Conservation (phyloP, 2,888 invertebrate genomes). For the Pyralis farinalis region DNA sequence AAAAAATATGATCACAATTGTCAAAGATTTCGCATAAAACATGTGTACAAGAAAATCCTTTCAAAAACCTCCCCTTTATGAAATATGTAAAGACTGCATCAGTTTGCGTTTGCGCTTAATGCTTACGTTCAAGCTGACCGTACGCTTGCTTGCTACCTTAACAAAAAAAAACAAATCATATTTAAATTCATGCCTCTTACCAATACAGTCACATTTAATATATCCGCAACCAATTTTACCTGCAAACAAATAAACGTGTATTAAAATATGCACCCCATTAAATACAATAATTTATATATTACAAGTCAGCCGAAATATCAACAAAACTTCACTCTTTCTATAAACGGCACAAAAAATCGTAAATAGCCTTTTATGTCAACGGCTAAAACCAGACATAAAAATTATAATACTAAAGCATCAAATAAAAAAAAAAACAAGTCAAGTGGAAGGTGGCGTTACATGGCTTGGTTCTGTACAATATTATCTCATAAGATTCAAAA, state of each 20-base stretch:
- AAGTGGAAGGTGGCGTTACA: background rate
- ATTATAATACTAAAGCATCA: background rate
- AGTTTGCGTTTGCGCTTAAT: no score
- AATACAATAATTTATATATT: background rate
- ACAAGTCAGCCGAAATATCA: conserved; percentile 5
- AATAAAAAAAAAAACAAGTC: background rate
- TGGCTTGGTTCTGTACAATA: background rate
- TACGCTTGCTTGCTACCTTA: no score
- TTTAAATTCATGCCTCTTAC: background rate
- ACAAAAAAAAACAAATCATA: no score
- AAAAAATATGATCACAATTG: no score
- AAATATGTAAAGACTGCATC: no score
- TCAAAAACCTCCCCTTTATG: no score
- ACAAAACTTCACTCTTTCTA: background rate
- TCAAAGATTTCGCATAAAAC: no score
- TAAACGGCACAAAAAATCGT: background rate
- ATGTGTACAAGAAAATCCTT: no score
- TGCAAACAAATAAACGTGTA: background rate
- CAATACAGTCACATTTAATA: background rate
- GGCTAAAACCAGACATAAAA: background rate
- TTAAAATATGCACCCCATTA: background rate
- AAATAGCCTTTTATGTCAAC: background rate
- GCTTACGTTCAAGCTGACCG: no score
- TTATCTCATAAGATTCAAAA: no score
- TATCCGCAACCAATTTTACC: background rate